These are phyloP conservation scores for Acanthoscelides obtectus DNA, from an alignment of 2,888 invertebrate genomes.

Conservation along the genomic window DNA sequence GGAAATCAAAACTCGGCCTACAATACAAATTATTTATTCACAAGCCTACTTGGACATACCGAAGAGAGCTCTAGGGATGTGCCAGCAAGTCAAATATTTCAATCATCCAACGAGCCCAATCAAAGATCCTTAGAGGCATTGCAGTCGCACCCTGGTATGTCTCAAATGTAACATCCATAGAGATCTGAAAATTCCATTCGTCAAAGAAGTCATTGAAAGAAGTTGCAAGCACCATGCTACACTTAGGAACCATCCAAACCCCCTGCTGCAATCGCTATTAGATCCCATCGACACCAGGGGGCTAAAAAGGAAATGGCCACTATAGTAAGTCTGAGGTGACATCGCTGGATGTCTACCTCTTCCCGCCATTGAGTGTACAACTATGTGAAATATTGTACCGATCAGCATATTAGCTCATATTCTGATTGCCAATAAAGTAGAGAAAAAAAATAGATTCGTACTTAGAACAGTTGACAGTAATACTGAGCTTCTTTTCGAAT, in stretches of 20 bases:
- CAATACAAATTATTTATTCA: neutral
- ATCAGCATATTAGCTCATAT: neutral
- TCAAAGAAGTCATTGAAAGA: neutral
- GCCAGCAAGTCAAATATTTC: neutral
- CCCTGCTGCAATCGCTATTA: neutral
- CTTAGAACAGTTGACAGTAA: too few species aligned
- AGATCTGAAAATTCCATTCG: neutral
- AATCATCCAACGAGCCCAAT: neutral
- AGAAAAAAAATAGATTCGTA: too few species aligned
- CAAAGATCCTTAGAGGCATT: neutral
- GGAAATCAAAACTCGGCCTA: neutral
- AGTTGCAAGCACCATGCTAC: neutral
- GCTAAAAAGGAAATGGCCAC: neutral
- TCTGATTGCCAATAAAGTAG: neutral
- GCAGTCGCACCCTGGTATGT: neutral
- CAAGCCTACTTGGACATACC: conserved; percentile 1
- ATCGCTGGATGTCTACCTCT: neutral
- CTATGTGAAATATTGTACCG: neutral
- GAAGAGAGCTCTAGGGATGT: neutral
- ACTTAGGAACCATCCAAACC: neutral
- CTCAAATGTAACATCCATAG: neutral
- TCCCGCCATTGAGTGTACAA: neutral
- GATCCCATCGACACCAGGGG: neutral
- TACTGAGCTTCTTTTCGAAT: too few species aligned
- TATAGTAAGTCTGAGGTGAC: neutral